phyloP scores from a whole-genome alignment of 2,888 invertebrate genomes.

The Mimumesa dahlbomi region DNA sequence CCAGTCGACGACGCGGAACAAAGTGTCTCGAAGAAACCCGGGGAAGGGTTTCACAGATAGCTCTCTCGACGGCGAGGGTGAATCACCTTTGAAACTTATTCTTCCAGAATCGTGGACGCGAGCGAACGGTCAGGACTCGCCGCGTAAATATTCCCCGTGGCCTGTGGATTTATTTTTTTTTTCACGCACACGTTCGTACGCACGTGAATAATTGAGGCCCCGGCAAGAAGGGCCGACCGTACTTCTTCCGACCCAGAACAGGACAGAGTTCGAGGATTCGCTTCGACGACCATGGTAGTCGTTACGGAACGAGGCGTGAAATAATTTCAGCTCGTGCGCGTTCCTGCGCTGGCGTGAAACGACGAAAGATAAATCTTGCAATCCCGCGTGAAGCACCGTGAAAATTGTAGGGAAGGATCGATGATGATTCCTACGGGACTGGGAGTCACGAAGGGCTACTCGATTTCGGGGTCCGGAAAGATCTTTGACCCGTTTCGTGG shows the following conservation, averaged over 20 bases:
- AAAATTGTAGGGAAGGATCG: slow-evolving; percentile 33
- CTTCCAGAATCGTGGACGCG: slow-evolving; percentile 8
- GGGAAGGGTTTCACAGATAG: not conserved
- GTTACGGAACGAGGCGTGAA: slow-evolving; percentile 57
- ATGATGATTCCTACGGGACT: slow-evolving; percentile 10
- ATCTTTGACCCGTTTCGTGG: slow-evolving; percentile 40
- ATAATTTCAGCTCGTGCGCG: slow-evolving; percentile 39
- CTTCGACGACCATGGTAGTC: slow-evolving; percentile 32
- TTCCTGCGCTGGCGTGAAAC: slow-evolving; percentile 22
- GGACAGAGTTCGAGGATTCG: slow-evolving; percentile 30
- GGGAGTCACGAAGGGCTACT: not conserved
- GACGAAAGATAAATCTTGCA: slow-evolving; percentile 36
- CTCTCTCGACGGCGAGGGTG: slow-evolving; percentile 28
- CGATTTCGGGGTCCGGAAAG: not conserved
- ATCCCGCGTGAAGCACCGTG: slow-evolving; percentile 32
- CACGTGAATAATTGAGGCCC: slow-evolving; percentile 3
- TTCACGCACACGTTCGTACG: slow-evolving; percentile 11
- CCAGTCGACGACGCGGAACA: slow-evolving; percentile 35
- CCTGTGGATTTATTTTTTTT: not conserved
- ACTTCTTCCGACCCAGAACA: slow-evolving; percentile 22
- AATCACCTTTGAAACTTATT: slow-evolving; percentile 35
- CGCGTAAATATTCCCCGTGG: slow-evolving; percentile 9
- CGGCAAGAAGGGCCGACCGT: not conserved
- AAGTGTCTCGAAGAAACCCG: slow-evolving; percentile 13
- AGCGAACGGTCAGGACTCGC: slow-evolving; percentile 7